Base-by-base conservation (phyloP, 1,140 invertebrate species). In the Drosophila carrolli region DNA sequence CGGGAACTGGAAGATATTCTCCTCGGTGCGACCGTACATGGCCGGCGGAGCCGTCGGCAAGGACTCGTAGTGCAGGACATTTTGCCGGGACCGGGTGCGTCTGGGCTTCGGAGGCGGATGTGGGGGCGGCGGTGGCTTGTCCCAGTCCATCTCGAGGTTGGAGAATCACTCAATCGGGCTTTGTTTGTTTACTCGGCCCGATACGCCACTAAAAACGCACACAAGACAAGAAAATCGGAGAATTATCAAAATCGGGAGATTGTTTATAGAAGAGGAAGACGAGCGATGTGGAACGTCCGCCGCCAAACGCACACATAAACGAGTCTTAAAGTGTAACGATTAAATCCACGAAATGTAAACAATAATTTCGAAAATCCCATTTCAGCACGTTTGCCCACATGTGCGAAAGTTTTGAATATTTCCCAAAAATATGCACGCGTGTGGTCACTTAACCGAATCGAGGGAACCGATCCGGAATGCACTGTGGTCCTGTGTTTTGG, bases 241-340 rank as follows among this genome's bases (percentile, higher is more conserved):
- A 89, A 89, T 86, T 83, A 86, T 86, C 76, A 81, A 77, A 89
- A 81, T 89, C 65, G 67, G 66, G 75, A 71, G 60, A 66, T 89
- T 89, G 84, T 89, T 89, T 89, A 89, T 89, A 89, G 72, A 89
- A 89, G 84, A 89, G 85, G 84, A 89, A 89, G 84, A 89, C 77
- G 29, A 32, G 6, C 89, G 77, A 89, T 89, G 84, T 89, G 60
- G 73, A 81, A 88, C 84, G 84, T 84, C 84, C 77, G 84, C 77
- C 75, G 58, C 60, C 50, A 50, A 58, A 35, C 55, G 47, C 60
- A 48, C 62, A 29, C 35, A 47, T 29, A 23, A 35, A 48, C 43
- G 57, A 73, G 67, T 75, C 76, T 70, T 70, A 89, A 89, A 89
- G 84, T 89, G 84, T 89, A 89, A 89, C 77, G 84, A 89, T 89